These are phyloP conservation scores for Battus philenor DNA, from an alignment of 1,140 invertebrate species.

Conservation along the genomic window DNA sequence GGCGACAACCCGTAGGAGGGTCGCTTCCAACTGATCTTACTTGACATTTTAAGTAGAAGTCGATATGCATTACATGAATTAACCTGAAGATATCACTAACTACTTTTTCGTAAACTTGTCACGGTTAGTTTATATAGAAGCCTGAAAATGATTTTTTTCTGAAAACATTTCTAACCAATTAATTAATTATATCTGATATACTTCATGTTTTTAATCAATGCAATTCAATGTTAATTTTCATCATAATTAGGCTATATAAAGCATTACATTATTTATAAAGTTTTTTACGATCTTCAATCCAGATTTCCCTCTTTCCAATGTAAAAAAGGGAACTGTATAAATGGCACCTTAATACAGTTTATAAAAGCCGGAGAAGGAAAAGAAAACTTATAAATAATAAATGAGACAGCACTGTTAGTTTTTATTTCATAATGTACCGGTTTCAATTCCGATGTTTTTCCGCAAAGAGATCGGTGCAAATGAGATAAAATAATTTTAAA, in stretches of 20 bases:
- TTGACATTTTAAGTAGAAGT: too few species aligned
- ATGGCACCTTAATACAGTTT: constrained; percentile 9
- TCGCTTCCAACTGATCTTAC: too few species aligned
- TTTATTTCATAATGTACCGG: constrained; percentile 12
- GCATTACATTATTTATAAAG: neutral
- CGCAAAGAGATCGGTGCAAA: constrained; percentile 4
- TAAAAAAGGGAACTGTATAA: constrained; percentile 1
- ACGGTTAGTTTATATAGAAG: too few species aligned
- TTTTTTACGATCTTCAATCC: neutral
- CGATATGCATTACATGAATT: too few species aligned
- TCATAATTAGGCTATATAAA: constrained; percentile 3
- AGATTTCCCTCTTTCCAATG: constrained; percentile 11
- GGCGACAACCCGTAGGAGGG: too few species aligned
- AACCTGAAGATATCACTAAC: too few species aligned
- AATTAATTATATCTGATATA: too few species aligned
- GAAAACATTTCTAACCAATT: too few species aligned
- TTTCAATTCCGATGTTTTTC: constrained; percentile 8
- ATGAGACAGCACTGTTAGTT: constrained; percentile 5
- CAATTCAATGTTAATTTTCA: too few species aligned
- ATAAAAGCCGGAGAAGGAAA: constrained; percentile 13
- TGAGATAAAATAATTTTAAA: constrained; percentile 7
- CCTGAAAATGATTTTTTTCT: too few species aligned
- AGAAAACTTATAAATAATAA: constrained; percentile 14
- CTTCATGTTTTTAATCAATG: too few species aligned
- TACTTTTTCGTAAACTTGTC: neutral